phyloP scores from a whole-genome alignment of 2,888 invertebrate genomes.

The Eumacrocentrus americanus region DNA sequence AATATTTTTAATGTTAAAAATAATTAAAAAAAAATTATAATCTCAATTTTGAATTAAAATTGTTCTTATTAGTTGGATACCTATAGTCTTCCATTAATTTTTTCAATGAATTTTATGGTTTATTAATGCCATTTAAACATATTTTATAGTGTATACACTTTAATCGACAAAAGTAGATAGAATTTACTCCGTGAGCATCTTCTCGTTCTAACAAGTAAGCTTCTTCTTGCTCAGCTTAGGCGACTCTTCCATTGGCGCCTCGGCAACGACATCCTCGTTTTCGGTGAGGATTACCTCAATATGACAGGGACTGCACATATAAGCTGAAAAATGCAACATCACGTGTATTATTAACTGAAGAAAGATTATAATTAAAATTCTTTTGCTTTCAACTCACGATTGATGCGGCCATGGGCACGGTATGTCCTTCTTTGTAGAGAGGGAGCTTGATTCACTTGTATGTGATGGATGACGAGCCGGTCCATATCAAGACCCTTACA shows the following conservation, averaged over 20 bases:
- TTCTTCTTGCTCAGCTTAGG: conserved; percentile 96
- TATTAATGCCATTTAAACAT: too few species aligned
- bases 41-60: too few species aligned
- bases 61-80: too few species aligned
- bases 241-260: conserved; percentile 83
- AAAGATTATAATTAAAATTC: too few species aligned
- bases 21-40: too few species aligned
- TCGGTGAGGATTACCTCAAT: conserved; percentile 97
- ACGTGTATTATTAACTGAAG: too few species aligned
- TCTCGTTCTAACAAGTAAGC: conserved; percentile 89
- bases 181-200: conserved; percentile 83
- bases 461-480: conserved; percentile 96
- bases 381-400: conserved; percentile 72
- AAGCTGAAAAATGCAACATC: conserved; percentile 75
- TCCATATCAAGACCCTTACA: conserved; percentile 97
- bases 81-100: too few species aligned
- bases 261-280: conserved; percentile 91
- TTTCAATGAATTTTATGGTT: too few species aligned
- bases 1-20: too few species aligned
- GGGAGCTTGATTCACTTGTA: conserved; percentile 97
- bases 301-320: conserved; percentile 99
- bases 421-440: conserved; percentile 97
- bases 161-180: conserved; percentile 31
- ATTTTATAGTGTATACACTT: neutral
- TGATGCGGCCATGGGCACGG: conserved; percentile 98